Conservation (phyloP, 2,797 vertebrate species). For the Rhincodon typus region DNA sequence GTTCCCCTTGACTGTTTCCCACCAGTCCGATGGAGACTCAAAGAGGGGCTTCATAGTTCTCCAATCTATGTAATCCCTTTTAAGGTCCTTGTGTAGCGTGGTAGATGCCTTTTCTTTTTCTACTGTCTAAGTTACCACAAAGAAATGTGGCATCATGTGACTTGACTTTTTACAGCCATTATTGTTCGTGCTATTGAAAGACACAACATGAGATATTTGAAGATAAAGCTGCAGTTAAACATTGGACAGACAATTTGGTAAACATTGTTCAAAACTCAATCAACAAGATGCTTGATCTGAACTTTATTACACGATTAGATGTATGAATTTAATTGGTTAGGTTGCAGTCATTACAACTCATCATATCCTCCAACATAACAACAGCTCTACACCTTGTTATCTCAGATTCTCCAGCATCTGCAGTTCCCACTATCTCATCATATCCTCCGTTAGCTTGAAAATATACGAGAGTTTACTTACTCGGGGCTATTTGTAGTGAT, state of each 20-base stretch:
- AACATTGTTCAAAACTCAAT: neutral
- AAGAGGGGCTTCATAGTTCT: too few species aligned
- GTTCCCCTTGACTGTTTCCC: too few species aligned
- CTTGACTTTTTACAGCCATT: neutral
- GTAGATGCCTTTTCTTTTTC: neutral
- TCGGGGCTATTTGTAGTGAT: neutral
- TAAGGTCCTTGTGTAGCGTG: neutral
- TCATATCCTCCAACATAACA: too few species aligned
- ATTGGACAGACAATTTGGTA: neutral
- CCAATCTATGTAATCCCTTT: too few species aligned
- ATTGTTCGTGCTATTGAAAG: neutral
- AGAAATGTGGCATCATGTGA: neutral
- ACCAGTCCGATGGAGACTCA: too few species aligned
- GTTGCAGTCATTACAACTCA: neutral
- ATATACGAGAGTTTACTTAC: too few species aligned
- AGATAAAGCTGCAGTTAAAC: neutral
- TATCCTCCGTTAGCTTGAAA: neutral
- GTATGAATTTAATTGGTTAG: neutral
- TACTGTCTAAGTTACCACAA: neutral
- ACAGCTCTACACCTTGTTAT: too few species aligned
- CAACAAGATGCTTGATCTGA: neutral
- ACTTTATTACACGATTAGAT: neutral
- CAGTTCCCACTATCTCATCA: too few species aligned
- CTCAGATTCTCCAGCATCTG: too few species aligned
- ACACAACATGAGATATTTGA: neutral